Evolutionary conservation across 2,797 vertebrate genomes (phyloP).

Genomic region (Pantherophis vulpinus): DNA sequence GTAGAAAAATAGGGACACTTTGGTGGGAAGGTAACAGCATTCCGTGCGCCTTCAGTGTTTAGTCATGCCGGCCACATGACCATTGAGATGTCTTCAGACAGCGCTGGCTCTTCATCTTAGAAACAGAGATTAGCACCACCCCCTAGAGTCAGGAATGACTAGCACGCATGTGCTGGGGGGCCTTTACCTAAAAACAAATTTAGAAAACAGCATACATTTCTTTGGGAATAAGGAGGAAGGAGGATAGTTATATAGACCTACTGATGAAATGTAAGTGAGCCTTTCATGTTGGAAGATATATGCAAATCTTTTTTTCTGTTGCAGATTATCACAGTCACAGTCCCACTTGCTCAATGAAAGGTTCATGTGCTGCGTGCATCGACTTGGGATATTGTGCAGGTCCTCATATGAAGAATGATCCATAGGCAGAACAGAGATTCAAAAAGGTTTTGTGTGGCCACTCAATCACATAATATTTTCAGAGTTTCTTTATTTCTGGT

Average conservation of each 20-base stretch:
- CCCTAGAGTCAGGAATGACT: too few relatives aligned
- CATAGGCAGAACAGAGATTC: neutral
- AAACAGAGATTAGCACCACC: too few relatives aligned
- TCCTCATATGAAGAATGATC: neutral
- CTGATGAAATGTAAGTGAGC: neutral
- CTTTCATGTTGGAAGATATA: neutral
- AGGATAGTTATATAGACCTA: neutral
- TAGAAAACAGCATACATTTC: neutral
- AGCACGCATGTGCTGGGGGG: too few relatives aligned
- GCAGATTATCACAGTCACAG: neutral
- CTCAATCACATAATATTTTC: neutral
- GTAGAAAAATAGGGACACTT: too few relatives aligned
- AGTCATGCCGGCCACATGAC: too few relatives aligned
- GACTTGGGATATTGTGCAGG: neutral
- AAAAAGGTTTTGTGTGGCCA: neutral
- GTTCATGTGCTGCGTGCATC: neutral
- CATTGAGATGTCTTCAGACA: too few relatives aligned
- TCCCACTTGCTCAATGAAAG: neutral
- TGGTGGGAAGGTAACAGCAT: too few relatives aligned
- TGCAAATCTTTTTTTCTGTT: neutral
- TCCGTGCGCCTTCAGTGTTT: too few relatives aligned
- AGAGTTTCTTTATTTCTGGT: neutral
- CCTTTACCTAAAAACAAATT: neutral
- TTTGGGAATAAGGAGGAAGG: neutral
- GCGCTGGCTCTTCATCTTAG: too few relatives aligned